Percentiles rank a stretch among this genome's conserved stretches.
These are phyloP conservation scores for Oryzias javanicus DNA, from an alignment of 2,113 vertebrate genomes.

Conservation along the genomic window DNA sequence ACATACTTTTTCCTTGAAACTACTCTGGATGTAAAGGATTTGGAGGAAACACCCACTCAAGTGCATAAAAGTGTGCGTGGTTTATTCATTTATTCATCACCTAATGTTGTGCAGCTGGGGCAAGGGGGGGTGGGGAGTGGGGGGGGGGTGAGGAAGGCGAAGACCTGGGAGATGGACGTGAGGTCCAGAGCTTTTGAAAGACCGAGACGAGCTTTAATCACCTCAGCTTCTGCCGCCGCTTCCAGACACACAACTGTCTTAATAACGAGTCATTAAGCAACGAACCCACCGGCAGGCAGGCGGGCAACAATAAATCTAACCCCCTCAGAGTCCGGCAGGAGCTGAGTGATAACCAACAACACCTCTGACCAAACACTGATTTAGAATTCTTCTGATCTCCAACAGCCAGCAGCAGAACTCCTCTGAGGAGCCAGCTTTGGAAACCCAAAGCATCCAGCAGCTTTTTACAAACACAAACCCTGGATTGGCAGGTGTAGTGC, in stretches of 20 bases:
- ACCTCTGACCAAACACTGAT: conserved; percentile 37
- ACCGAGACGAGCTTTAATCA: conserved; percentile 66
- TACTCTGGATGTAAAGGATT: too few species aligned
- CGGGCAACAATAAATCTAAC: conserved; percentile 53
- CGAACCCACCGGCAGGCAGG: conserved; percentile 60
- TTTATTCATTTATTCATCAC: conserved; percentile 67
- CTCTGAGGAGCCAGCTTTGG: conserved; percentile 13
- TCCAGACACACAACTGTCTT: conserved; percentile 53
- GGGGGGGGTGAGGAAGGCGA: conserved; percentile 21
- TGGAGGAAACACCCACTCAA: too few species aligned
- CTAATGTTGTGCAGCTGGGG: conserved; percentile 67
- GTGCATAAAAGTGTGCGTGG: conserved; percentile 12
- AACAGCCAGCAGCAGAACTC: conserved; percentile 25
- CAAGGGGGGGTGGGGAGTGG: too few species aligned
- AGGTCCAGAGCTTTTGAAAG: conserved; percentile 50
- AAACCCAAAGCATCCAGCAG: conserved; percentile 1
- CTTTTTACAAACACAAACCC: too few species aligned
- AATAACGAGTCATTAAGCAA: conserved; percentile 67
- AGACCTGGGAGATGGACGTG: conserved; percentile 37
- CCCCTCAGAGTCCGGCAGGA: conserved; percentile 41
- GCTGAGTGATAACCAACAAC: conserved; percentile 38
- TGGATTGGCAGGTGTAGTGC: too few species aligned
- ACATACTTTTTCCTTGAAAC: too few species aligned
- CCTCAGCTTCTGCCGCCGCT: conserved; percentile 52
- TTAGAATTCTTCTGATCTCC: conserved; percentile 31